Percentiles rank a stretch among this genome's conserved stretches.
These are phyloP conservation scores for Tetraodon nigroviridis DNA, from an alignment of 2,113 vertebrate species.

Conservation along the genomic window DNA sequence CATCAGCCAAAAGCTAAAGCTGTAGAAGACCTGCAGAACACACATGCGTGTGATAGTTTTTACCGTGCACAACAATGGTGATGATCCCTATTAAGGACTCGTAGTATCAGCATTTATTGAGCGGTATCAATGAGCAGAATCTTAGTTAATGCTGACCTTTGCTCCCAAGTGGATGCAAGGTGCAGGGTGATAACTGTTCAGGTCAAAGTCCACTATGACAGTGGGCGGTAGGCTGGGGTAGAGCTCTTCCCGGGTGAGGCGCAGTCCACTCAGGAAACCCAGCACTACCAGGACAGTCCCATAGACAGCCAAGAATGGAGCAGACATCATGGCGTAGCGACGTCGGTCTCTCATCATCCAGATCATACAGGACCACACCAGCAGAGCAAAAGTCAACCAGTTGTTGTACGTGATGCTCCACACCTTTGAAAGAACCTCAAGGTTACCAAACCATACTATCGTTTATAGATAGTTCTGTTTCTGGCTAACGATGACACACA, in stretches of 20 bases:
- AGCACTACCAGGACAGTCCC: slow-evolving; percentile 74
- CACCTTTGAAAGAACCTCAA: slow-evolving; percentile 41
- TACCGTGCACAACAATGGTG: too few relatives aligned
- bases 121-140: background rate
- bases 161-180: slow-evolving; percentile 75
- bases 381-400: slow-evolving; percentile 75
- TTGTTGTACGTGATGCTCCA: slow-evolving; percentile 77
- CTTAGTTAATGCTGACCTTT: slow-evolving; percentile 58
- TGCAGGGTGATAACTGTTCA: slow-evolving; percentile 58
- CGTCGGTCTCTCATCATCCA: slow-evolving; percentile 74
- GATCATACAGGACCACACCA: slow-evolving; percentile 78
- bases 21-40: slow-evolving; percentile 69
- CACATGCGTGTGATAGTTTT: background rate
- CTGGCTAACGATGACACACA: too few relatives aligned
- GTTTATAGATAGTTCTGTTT: background rate
- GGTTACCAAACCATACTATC: too few relatives aligned
- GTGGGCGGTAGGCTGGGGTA: slow-evolving; percentile 66
- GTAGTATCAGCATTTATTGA: too few relatives aligned
- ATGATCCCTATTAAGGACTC: too few relatives aligned
- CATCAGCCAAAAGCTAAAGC: slow-evolving; percentile 76
- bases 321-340: slow-evolving; percentile 77
- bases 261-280: slow-evolving; percentile 74
- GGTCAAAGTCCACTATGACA: slow-evolving; percentile 76
- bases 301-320: slow-evolving; percentile 78
- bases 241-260: slow-evolving; percentile 70